Evolutionary conservation across 1,140 invertebrate genomes (phyloP), one percentile per base, ranked within the genome.

Genomic region (Microplitis demolitor): DNA sequence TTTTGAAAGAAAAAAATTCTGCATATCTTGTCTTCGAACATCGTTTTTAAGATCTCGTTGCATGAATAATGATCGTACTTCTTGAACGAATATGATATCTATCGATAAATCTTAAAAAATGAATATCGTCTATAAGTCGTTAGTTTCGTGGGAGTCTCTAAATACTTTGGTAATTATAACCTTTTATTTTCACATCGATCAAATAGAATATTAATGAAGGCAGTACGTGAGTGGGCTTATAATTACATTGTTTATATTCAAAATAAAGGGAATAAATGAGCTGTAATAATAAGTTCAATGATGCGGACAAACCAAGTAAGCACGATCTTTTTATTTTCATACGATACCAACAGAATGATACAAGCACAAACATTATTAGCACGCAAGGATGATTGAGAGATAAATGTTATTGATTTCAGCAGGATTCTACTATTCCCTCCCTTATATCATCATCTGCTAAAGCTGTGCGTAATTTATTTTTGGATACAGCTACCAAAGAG

Each of bases 311-410:
- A 62, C 9, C 60, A 62, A 24, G 16, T 37, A 24, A 33, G 45
- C 11, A 53, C 37, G 50, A 24, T 64, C 31, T 63, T 51, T 67
- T 67, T 50, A 35, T 63, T 53, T 61, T 64, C 60, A n/a, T 71
- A 35, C 24, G 9, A 31, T 37, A 54, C 39, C n/a, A 56, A 6
- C 62, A 4, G 62, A 71, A 63, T 63, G 60, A 70, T 63, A 64
- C 13, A 66, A 35, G n/a, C 37, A 14, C 39, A 34, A 67, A 50
- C 31, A 60, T 72, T 66, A 66, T 62, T 39, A 67, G 63, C 71
- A 72, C 71, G 71, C 71, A 54, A 67, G 13, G 24, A 61, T 67
- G 5, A 39, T 72, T 37, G 24, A 62, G 61, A 31, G 53, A 71
- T 53, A 66, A 37, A 50, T 64, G 61, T 67, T 54, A 67, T 67